These are phyloP conservation scores for Pogonomyrmex barbatus DNA, from an alignment of 1,140 invertebrate species.

Conservation along the genomic window DNA sequence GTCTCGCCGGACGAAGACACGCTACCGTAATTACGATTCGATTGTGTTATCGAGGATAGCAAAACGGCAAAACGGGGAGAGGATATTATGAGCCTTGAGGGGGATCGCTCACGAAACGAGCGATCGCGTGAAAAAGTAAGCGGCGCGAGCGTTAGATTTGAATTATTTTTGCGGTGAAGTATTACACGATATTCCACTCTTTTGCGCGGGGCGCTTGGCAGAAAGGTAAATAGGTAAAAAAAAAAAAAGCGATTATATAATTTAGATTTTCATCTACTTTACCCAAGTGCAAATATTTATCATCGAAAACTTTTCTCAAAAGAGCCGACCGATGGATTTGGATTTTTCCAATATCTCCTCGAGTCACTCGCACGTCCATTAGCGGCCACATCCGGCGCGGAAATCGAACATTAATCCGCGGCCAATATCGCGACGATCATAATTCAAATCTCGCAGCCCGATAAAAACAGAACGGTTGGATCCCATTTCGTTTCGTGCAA, in stretches of 20 bases:
- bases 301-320: slow-evolving; percentile 20
- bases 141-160: neutral
- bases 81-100: slow-evolving; percentile 23
- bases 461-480: slow-evolving; percentile 63
- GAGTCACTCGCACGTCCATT: slow-evolving; percentile 53
- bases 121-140: neutral
- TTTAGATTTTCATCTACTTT: neutral
- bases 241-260: neutral
- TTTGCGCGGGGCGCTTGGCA: neutral
- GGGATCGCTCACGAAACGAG: neutral
- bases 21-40: slow-evolving; percentile 60
- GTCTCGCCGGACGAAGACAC: slow-evolving; percentile 57
- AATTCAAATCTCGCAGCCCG: slow-evolving; percentile 68
- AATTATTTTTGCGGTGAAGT: neutral
- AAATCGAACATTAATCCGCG: slow-evolving; percentile 74
- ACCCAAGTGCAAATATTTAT: slow-evolving; percentile 15
- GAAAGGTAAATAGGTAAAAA: neutral
- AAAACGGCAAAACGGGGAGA: neutral
- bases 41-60: slow-evolving; percentile 54
- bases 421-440: slow-evolving; percentile 66
- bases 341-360: slow-evolving; percentile 66
- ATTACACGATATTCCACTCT: neutral
- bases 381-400: slow-evolving; percentile 60
- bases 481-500: slow-evolving; percentile 54
- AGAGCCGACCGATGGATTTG: neutral